These are phyloP conservation scores for Zenarchopterus dispar DNA, from an alignment of 2,797 vertebrate species.

Conservation along the genomic window DNA sequence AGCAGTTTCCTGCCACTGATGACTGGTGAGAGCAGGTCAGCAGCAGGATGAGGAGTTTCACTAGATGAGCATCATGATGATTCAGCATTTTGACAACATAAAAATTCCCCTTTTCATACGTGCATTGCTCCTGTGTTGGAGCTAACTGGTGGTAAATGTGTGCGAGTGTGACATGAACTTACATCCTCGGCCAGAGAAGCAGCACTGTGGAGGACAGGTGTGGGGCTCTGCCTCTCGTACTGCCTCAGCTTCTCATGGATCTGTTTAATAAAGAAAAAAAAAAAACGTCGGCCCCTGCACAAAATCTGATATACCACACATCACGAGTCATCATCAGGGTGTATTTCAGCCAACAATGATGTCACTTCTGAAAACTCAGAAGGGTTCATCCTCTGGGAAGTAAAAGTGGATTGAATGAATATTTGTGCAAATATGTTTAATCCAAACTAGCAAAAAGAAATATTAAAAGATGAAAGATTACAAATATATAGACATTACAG, in stretches of 20 bases:
- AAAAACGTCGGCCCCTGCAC: background rate
- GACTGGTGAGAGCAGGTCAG: slow-evolving; percentile 44
- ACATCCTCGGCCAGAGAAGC: slow-evolving; percentile 92
- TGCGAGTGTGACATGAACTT: slow-evolving; percentile 66
- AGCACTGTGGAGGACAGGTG: slow-evolving; percentile 92
- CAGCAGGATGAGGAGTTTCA: slow-evolving; percentile 69
- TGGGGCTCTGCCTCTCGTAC: slow-evolving; percentile 92
- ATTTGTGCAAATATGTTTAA: too few species aligned
- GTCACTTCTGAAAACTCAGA: too few species aligned
- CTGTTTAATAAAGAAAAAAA: slow-evolving; percentile 72
- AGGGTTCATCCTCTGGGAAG: too few species aligned
- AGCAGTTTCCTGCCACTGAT: slow-evolving; percentile 65
- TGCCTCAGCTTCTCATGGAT: slow-evolving; percentile 95
- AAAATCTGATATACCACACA: background rate
- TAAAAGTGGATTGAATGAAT: too few species aligned
- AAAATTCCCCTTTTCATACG: slow-evolving; percentile 61
- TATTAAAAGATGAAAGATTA: too few species aligned
- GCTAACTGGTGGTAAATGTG: slow-evolving; percentile 37
- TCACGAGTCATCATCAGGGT: too few species aligned
- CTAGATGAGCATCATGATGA: slow-evolving; percentile 60
- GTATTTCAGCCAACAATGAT: too few species aligned
- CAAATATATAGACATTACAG: too few species aligned
- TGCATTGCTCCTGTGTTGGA: slow-evolving; percentile 38
- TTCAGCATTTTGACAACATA: slow-evolving; percentile 71
- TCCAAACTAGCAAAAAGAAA: too few species aligned